Base-by-base conservation (phyloP, 30 jellyfish, hydroid and myxozoan genomes). In the Nemopilema nomurai region DNA sequence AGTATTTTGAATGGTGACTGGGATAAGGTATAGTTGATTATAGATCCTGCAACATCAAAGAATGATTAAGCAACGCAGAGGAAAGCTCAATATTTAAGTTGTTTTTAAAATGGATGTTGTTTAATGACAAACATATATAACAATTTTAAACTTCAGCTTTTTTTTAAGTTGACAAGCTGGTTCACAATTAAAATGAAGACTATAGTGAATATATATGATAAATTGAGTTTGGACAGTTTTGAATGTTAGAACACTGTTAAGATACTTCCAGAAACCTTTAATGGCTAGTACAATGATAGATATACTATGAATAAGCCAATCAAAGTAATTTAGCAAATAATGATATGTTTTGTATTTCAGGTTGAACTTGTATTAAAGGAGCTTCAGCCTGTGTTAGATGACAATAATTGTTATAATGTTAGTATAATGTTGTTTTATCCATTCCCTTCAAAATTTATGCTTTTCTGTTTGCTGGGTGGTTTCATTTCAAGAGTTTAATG, bases 321-420 rank as follows among this genome's bases (percentile, higher is more conserved):
- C n/a, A n/a, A n/a, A n/a, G n/a, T n/a, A n/a, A n/a, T n/a, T n/a
- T n/a, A n/a, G n/a, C n/a, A n/a, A n/a, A n/a, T n/a, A n/a, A n/a
- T n/a, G n/a, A n/a, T 85, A 18, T 64, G 4, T 81, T 26, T 62
- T 28, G 28, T 49, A 4, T 0, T 74, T 0, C 77, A 92, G 98
- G 98, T 91, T 1, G 98, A 92, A 67, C 32, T 71, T 79, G 97
- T 92, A 32, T 62, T 92, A 41, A 88, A 87, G 79, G 98, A 92
- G 51, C 91, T 92, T 28, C 93, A 87, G 62, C 98, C 98, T 67
- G 73, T 71, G 31, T 76, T 92, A 27, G 80, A 79, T 28, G 53
- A 81, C 66, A 77, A 81, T 65, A 92, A 79, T 51, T 57, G 88
- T 62, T 92, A 62, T 69, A 51, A 65, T 77, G 98, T 92, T 41